These are phyloP conservation scores for Dipodomys ordii DNA, from an alignment of 2,113 vertebrate species.

Conservation along the genomic window DNA sequence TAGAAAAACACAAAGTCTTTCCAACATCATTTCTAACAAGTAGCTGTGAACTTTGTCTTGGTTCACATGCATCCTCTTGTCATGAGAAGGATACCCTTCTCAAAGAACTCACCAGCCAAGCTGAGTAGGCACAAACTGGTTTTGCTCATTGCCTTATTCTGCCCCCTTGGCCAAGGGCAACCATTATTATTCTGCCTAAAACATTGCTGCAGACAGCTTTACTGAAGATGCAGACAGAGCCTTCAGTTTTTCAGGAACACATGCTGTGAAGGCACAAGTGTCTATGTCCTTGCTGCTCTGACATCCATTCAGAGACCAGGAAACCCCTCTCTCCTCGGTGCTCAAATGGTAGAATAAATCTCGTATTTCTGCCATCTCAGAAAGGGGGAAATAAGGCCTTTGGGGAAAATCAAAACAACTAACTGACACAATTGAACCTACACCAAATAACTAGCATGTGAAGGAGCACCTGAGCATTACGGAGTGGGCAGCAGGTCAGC, in stretches of 20 bases:
- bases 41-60: neutral
- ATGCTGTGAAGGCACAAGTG: neutral
- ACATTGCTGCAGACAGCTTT: neutral
- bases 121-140: neutral
- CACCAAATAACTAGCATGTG: neutral
- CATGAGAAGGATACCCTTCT: constrained; percentile 2
- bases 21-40: neutral
- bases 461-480: neutral
- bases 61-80: constrained; percentile 15
- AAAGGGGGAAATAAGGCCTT: neutral
- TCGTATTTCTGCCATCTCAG: neutral
- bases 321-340: neutral
- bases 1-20: constrained; percentile 17
- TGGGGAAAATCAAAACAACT: neutral
- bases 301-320: constrained; percentile 3
- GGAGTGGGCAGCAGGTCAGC: neutral
- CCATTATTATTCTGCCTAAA: constrained; percentile 50
- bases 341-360: neutral
- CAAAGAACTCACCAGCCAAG: neutral
- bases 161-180: neutral
- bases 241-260: neutral
- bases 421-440: neutral
- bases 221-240: neutral
- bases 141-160: neutral
- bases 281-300: neutral